phyloP scores from a whole-genome alignment of 2,888 invertebrate species.

The Schizaphis graminum region DNA sequence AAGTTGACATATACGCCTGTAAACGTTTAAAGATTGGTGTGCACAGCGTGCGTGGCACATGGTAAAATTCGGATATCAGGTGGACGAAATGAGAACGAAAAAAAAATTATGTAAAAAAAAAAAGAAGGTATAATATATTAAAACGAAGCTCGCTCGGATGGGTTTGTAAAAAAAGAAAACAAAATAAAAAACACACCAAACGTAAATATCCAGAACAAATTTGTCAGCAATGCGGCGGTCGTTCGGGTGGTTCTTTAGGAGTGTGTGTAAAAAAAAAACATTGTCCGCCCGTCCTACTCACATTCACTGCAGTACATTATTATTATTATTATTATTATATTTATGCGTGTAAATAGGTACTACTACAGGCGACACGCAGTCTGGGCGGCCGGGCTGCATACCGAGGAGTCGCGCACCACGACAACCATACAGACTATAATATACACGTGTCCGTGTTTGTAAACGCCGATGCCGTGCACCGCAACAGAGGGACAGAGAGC shows the following conservation, averaged over 20 bases:
- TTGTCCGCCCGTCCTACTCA: not conserved
- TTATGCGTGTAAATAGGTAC: not conserved
- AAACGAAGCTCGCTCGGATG: not conserved
- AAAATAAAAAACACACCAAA: not conserved
- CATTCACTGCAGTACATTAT: not conserved
- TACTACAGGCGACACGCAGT: constrained; percentile 56
- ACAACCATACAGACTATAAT: not conserved
- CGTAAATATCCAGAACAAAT: constrained; percentile 46
- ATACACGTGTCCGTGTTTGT: constrained; percentile 47
- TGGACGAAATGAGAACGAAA: not conserved
- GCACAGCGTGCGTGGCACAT: not conserved
- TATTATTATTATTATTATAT: constrained; percentile 13
- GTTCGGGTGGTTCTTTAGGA: not conserved
- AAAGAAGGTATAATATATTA: not conserved
- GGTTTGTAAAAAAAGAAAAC: constrained; percentile 8
- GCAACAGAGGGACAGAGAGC: not conserved
- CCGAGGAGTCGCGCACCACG: not conserved
- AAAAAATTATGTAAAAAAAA: not conserved
- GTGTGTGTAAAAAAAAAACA: not conserved
- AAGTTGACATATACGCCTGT: constrained; percentile 2
- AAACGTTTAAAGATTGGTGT: constrained; percentile 20
- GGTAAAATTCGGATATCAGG: not conserved
- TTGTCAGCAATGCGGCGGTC: constrained; percentile 20
- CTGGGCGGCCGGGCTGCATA: constrained; percentile 3
- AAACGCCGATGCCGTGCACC: not conserved